These are phyloP conservation scores for Fukomys damarensis DNA, from an alignment of 2,113 vertebrate species.

Conservation along the genomic window DNA sequence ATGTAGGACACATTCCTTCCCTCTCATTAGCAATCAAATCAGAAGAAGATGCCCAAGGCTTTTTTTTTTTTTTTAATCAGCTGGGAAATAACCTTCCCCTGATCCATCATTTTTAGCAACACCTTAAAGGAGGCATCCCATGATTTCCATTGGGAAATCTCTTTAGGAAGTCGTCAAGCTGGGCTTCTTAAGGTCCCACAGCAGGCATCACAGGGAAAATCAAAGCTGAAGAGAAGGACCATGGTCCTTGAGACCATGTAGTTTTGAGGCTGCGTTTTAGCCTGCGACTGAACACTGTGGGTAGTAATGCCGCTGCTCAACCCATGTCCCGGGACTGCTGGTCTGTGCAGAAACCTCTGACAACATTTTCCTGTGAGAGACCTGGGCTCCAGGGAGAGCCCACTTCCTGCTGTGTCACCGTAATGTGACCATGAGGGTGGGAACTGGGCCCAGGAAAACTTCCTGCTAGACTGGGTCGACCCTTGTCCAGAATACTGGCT, in stretches of 20 bases:
- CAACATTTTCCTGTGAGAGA: slow-evolving; percentile 80
- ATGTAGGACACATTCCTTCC: not conserved
- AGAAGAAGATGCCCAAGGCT: not conserved
- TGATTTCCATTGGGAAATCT: not conserved
- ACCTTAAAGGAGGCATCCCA: slow-evolving; percentile 20
- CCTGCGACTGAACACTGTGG: not conserved
- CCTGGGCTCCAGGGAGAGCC: slow-evolving; percentile 77
- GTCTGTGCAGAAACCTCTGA: slow-evolving; percentile 34
- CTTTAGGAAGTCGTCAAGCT: not conserved
- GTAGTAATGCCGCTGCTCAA: not conserved
- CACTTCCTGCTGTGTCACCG: slow-evolving; percentile 70
- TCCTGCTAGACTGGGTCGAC: slow-evolving; percentile 68
- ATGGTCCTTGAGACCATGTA: not conserved
- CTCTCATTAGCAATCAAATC: not conserved
- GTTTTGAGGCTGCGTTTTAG: not conserved
- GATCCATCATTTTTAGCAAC: not conserved
- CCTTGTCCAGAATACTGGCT: slow-evolving; percentile 71
- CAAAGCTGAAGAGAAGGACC: not conserved
- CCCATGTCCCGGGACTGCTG: not conserved
- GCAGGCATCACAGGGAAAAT: not conserved
- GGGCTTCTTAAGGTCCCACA: not conserved
- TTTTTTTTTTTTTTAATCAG: not conserved
- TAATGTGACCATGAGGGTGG: slow-evolving; percentile 74
- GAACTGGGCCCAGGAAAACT: slow-evolving; percentile 78
- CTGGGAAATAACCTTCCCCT: not conserved